A percentile compares a stretch with the other conserved stretches of the same genome.
These are phyloP conservation scores for Betta splendens DNA, from an alignment of 2,797 vertebrate species.

Conservation along the genomic window DNA sequence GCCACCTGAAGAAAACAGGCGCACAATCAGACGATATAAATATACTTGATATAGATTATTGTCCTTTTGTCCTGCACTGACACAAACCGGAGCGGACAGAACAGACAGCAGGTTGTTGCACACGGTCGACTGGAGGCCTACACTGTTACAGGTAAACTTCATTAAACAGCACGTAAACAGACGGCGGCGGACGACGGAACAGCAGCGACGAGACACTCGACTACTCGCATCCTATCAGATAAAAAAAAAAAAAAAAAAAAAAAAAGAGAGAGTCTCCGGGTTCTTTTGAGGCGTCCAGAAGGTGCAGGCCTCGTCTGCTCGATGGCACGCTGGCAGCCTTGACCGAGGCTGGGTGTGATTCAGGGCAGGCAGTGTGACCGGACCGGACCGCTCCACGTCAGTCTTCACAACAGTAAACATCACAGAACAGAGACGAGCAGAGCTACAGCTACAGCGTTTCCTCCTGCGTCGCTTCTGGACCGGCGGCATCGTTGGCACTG, in stretches of 20 bases:
- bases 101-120: constrained; percentile 66
- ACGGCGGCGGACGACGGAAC: neutral
- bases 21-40: constrained; percentile 79
- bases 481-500: neutral
- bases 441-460: constrained; percentile 7
- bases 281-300: neutral
- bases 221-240: constrained; percentile 8
- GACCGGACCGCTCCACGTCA: constrained; percentile 38
- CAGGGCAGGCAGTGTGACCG: constrained; percentile 35
- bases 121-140: constrained; percentile 17
- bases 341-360: constrained; percentile 43
- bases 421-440: constrained; percentile 41
- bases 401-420: constrained; percentile 49
- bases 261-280: constrained; percentile 6
- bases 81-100: constrained; percentile 62
- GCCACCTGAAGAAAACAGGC: constrained; percentile 83
- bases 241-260: no score
- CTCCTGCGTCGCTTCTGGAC: neutral
- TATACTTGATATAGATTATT: constrained; percentile 68
- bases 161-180: constrained; percentile 19
- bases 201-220: neutral
- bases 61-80: constrained; percentile 61
- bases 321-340: constrained; percentile 33
- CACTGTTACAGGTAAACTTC: constrained; percentile 33
- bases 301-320: constrained; percentile 1